Evolutionary conservation across 2,113 vertebrate genomes (phyloP).

Genomic region (Psettodes erumei): DNA sequence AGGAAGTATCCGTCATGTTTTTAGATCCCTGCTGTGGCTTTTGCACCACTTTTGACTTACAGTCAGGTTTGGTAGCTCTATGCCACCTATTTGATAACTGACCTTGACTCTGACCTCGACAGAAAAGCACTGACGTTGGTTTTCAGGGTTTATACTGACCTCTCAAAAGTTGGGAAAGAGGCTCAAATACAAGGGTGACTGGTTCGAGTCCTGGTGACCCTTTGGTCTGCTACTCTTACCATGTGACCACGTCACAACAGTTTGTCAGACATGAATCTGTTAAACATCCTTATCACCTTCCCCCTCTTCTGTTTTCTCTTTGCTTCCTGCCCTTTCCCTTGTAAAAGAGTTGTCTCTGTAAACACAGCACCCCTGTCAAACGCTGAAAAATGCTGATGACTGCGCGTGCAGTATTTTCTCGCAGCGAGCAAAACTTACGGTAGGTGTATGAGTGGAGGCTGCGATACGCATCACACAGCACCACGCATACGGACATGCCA

Average conservation of each 20-base stretch:
- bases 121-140: conserved; percentile 1
- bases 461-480: no score
- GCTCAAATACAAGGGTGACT: background rate
- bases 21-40: background rate
- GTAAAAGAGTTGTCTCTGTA: background rate
- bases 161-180: background rate
- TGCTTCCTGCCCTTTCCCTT: background rate
- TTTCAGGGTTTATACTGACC: background rate
- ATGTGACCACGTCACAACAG: background rate
- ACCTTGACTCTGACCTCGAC: conserved; percentile 36
- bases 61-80: background rate
- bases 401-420: background rate
- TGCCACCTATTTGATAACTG: background rate
- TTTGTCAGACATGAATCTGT: background rate
- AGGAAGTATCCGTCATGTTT: conserved; percentile 7
- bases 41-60: background rate
- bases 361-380: background rate
- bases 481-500: conserved; percentile 7
- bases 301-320: background rate
- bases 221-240: background rate
- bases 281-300: background rate
- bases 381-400: background rate
- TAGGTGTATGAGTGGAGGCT: background rate
- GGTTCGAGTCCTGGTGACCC: background rate
- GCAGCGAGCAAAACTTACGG: background rate